Base-by-base conservation (phyloP, 2,113 vertebrate genomes). In the Leptocoma aspasia region DNA sequence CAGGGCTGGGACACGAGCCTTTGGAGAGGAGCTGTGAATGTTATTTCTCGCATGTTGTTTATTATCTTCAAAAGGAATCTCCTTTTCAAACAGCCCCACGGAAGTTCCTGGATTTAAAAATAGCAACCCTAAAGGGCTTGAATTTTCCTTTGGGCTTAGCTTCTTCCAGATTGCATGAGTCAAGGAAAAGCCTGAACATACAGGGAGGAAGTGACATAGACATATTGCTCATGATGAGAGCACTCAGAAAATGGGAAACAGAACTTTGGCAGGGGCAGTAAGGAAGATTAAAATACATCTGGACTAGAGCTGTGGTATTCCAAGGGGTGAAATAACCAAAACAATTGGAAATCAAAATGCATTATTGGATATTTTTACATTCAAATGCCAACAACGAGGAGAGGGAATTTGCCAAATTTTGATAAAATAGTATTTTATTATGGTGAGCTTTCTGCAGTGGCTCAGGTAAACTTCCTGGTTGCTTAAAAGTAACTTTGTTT, bases 261-360 rank as follows among this genome's bases (percentile, higher is more conserved):
- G 91, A 92, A 94, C 85, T 83, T 85, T 97, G 96, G 96, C 96
- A 93, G 68, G 64, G 81, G 41, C n/a, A 78, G 33, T 39, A 45
- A 44, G 64, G 82, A 78, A 96, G 85, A 90, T 83, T 96, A 88
- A 90, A 88, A 76, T 70, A 88, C 92, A 95, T 94, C 92, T 96
- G 93, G 90, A 86, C 59, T 37, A 44, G 85, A 93, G 71, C 82
- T 73, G 47, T 90, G 80, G 63, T 96, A 90, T 88, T 94, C 59
- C 75, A 77, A 83, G 41, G 82, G 75, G 86, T 45, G 60, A 96
- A 94, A 73, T 82, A 87, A 87, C 45, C 19, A 45, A 79, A 87
- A 73, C 50, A 87, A 87, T 10, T 91, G 66, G 45, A 91, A 92
- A 76, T 89, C 59, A 76, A 79, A 92, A 61, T 35, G 54, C 31